Evolutionary conservation across 2,888 invertebrate genomes (phyloP).

Genomic region (Rhyacophila evoluta): DNA sequence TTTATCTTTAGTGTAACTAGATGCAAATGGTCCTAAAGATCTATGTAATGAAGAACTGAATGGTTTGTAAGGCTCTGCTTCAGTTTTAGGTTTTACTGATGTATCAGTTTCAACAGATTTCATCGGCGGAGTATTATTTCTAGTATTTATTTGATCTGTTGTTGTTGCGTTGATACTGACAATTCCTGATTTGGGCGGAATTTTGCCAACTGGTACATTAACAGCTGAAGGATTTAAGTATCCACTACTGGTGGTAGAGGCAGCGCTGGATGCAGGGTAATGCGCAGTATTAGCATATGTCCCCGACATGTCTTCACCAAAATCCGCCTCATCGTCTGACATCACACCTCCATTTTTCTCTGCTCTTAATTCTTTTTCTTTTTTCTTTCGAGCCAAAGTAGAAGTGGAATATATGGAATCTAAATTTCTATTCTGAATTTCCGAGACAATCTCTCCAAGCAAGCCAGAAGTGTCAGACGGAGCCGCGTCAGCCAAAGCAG

Average conservation of each 20-base stretch:
- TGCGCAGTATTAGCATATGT: conserved; percentile 73
- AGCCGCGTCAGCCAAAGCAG: conserved; percentile 64
- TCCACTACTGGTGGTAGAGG: conserved; percentile 77
- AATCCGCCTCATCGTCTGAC: conserved; percentile 50
- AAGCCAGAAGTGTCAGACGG: conserved; percentile 81
- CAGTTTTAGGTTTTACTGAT: conserved; percentile 26
- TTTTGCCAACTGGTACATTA: conserved; percentile 72
- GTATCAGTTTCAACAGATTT: conserved; percentile 37
- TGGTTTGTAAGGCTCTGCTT: conserved; percentile 56
- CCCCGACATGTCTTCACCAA: conserved; percentile 61
- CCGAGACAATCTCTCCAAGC: conserved; percentile 87
- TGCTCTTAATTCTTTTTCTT: conserved; percentile 62
- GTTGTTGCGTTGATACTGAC: conserved; percentile 34
- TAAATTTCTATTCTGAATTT: conserved; percentile 87
- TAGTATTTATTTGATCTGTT: conserved; percentile 57
- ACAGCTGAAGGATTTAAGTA: conserved; percentile 80
- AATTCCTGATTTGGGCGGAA: conserved; percentile 58
- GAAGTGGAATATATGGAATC: conserved; percentile 90
- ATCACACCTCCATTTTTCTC: conserved; percentile 58
- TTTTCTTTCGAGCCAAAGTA: conserved; percentile 75
- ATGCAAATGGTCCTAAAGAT: conserved; percentile 55
- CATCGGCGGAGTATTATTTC: conserved; percentile 53
- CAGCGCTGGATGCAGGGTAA: conserved; percentile 71
- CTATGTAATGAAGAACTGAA: conserved; percentile 58
- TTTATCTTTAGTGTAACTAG: conserved; percentile 53